Percentiles rank a stretch among this genome's conserved stretches.
Conservation (phyloP, 2,113 vertebrate species). For the Paramisgurnus dabryanus region DNA sequence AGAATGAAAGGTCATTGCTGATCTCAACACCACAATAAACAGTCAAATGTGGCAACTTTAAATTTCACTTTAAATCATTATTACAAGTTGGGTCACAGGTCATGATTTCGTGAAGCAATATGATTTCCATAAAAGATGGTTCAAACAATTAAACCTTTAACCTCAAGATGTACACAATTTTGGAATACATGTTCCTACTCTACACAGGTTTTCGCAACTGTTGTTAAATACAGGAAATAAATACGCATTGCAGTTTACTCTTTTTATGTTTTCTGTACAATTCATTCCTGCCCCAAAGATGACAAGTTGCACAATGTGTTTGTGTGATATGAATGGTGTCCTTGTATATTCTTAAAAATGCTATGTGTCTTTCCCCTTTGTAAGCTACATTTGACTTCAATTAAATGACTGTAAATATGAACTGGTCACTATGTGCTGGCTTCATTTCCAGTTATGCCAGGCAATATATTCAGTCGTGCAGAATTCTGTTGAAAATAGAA, state of each 20-base stretch:
- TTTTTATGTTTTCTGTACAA: slow-evolving; percentile 19
- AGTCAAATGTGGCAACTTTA: slow-evolving; percentile 43
- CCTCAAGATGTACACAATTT: not conserved
- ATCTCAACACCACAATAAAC: slow-evolving; percentile 48
- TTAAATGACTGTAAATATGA: slow-evolving; percentile 88
- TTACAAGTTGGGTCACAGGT: not conserved
- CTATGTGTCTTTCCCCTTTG: slow-evolving; percentile 93
- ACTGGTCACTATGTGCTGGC: slow-evolving; percentile 47
- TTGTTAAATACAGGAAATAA: slow-evolving; percentile 31
- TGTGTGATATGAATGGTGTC: slow-evolving; percentile 88
- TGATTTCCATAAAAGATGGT: not conserved
- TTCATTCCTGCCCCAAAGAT: slow-evolving; percentile 72
- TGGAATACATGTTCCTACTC: not conserved
- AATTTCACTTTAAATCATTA: slow-evolving; percentile 3
- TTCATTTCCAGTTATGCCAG: slow-evolving; percentile 44
- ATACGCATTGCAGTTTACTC: slow-evolving; percentile 19
- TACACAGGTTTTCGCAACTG: not conserved
- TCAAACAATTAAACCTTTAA: not conserved
- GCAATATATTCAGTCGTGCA: not conserved
- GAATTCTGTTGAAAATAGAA: too few relatives aligned
- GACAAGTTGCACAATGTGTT: slow-evolving; percentile 78
- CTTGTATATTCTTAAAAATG: slow-evolving; percentile 92
- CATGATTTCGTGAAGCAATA: not conserved
- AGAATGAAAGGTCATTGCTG: slow-evolving; percentile 64
- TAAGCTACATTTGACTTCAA: slow-evolving; percentile 96